Percentiles rank a stretch among this genome's conserved stretches.
Conservation (phyloP, 2,113 vertebrate species). For the Hyla sarda region DNA sequence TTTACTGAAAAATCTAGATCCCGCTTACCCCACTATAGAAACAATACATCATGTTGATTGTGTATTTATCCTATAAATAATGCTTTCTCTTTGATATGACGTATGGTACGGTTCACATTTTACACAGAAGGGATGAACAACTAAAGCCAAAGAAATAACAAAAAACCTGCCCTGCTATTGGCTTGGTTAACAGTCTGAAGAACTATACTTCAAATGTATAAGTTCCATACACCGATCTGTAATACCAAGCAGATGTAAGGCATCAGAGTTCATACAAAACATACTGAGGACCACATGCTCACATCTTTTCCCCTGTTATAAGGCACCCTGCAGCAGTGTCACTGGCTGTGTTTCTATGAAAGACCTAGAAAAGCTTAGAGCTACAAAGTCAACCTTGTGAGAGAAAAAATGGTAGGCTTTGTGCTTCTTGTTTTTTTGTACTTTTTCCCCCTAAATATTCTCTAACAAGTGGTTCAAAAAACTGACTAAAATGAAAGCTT, state of each 20-base stretch:
- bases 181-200: neutral
- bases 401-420: neutral
- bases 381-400: neutral
- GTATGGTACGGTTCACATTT: neutral
- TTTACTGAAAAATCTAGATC: conserved; percentile 17
- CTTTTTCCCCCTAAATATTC: neutral
- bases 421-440: neutral
- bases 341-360: neutral
- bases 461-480: neutral
- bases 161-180: neutral
- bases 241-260: neutral
- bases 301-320: neutral
- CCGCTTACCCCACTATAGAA: conserved; percentile 26
- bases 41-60: neutral
- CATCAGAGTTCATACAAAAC: neutral
- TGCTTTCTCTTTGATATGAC: neutral
- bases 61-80: neutral
- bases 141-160: conserved; percentile 1
- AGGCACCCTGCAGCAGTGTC: conserved; percentile 23
- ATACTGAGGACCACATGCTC: neutral
- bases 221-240: neutral
- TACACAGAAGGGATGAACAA: neutral
- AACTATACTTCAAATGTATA: neutral
- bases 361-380: neutral
- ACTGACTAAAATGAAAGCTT: too few relatives aligned